Evolutionary conservation across 2,888 invertebrate species (phyloP), one percentile per base, ranked within the genome.

Genomic region (Ashinkailepas kermadecensis): DNA sequence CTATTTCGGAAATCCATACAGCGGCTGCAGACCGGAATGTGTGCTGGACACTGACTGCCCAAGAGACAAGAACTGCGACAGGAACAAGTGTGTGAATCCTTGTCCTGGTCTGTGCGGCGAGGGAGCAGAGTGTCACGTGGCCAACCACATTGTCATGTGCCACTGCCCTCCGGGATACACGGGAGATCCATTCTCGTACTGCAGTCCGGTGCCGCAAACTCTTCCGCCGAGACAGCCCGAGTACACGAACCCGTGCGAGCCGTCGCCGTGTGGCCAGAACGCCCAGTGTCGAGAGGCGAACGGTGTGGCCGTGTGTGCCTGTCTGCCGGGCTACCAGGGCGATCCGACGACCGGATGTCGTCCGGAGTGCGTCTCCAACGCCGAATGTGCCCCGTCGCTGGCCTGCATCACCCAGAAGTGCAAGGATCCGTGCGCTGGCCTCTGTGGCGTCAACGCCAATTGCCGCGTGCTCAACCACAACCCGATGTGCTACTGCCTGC

Each of bases 151-250:
- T 70, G 86, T 86, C 23, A 82, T 84, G 92, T 88, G 94, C 94
- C 91, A 93, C 84, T 95, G 95, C 86, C 88, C 92, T 78, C 88
- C 90, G 78, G 94, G 94, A 59, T 94, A 91, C 86, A 92, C 92
- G 87, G 95, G 95, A 56, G 95, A 95, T 87, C 94, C 95, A 11
- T 95, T 94, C 86, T 91, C 94, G 81, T 93, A 94, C 59, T 95
- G 95, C 86, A n/a, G 67, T 21, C 70, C 65, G 54, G 62, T 67
- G 62, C 81, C 64, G 39, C 62, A 54, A 74, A 74, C 39, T 54
- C 54, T 13, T 95, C 85, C 92, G 57, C 54, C 54, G 11, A 12
- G 54, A 15, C 25, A 13, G 54, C 54, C 54, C 15, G 54, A 39
- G 74, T 54, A 39, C 54, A 54, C 39, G 23, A 80, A 95, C 88